A percentile compares a stretch with the other conserved stretches of the same genome.
phyloP scores from a whole-genome alignment of 2,113 vertebrate genomes.

The Microcebus murinus region DNA sequence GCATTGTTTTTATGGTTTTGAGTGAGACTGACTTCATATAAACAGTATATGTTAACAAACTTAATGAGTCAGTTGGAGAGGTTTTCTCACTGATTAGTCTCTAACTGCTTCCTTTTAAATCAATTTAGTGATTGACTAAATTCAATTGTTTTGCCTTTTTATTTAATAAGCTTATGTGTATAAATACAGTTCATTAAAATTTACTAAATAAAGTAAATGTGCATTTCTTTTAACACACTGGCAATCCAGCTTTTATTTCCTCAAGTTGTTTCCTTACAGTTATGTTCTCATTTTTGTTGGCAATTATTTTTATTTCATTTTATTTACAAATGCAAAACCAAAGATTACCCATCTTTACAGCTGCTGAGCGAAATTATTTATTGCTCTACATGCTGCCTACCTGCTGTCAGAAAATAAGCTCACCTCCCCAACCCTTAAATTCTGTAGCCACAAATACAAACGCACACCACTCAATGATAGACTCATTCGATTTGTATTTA shows the following conservation, averaged over 20 bases:
- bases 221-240: not conserved
- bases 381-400: constrained; percentile 19
- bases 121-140: constrained; percentile 47
- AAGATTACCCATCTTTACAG: constrained; percentile 51
- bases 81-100: constrained; percentile 39
- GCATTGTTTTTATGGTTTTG: not conserved
- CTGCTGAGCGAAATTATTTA: constrained; percentile 36
- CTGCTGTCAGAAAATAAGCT: constrained; percentile 54
- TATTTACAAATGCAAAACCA: constrained; percentile 54
- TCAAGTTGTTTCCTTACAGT: constrained; percentile 1
- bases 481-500: not conserved
- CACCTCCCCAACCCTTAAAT: not conserved
- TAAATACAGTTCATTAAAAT: constrained; percentile 48
- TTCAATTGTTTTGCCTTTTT: constrained; percentile 54
- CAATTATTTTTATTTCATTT: constrained; percentile 42
- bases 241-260: not conserved
- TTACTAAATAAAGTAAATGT: not conserved
- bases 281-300: not conserved
- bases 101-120: constrained; percentile 49
- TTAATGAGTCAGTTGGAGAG: not conserved
- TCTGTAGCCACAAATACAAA: not conserved
- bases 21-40: not conserved
- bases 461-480: not conserved
- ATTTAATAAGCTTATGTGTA: constrained; percentile 8
- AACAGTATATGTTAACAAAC: constrained; percentile 21